A percentile compares a stretch with the other conserved stretches of the same genome.
Evolutionary conservation across 2,888 invertebrate species (phyloP).

Genomic region (Arctia plantaginis): DNA sequence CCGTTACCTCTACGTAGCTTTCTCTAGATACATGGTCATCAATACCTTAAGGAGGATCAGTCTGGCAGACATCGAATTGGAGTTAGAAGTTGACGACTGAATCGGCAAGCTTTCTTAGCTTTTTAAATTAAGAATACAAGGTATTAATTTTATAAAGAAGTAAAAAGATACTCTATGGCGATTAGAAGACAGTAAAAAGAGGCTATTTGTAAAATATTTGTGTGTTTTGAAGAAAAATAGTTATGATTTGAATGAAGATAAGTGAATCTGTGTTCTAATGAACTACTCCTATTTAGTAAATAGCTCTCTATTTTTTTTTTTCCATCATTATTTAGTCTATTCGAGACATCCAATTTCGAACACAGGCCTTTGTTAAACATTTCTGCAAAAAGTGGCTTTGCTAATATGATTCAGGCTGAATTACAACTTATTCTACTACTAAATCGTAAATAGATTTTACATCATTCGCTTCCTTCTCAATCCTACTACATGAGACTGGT

Average conservation of each 20-base stretch:
- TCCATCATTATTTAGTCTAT: background rate
- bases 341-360: background rate
- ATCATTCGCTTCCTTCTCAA: background rate
- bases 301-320: background rate
- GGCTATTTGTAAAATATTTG: conserved; percentile 1
- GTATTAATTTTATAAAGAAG: background rate
- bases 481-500: background rate
- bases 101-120: background rate
- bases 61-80: conserved; percentile 91
- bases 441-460: background rate
- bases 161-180: conserved; percentile 1
- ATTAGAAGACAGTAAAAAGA: background rate
- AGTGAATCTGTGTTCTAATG: background rate
- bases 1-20: conserved; percentile 93
- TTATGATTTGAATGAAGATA: background rate
- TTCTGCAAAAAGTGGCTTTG: background rate
- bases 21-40: conserved; percentile 96
- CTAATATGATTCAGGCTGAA: background rate
- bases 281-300: background rate
- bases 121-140: conserved; percentile 7
- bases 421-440: background rate
- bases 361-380: background rate
- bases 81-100: conserved; percentile 89
- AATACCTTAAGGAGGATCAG: conserved; percentile 94
- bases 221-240: background rate